These are phyloP conservation scores for Caenorhabditis briggsae DNA, from an alignment of 1,140 invertebrate species.

Conservation along the genomic window DNA sequence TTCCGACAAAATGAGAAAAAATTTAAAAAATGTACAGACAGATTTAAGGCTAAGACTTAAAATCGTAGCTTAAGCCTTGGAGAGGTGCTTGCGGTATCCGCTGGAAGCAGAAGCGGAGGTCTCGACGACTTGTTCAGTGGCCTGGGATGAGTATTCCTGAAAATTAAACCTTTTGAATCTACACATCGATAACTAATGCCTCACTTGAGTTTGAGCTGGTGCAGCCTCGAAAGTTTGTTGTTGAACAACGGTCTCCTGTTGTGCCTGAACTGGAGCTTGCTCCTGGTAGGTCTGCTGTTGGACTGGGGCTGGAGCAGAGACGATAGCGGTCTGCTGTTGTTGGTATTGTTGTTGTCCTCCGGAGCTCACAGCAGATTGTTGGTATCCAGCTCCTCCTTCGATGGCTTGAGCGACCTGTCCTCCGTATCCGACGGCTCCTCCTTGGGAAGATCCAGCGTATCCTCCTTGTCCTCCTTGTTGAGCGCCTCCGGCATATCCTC, in stretches of 20 bases:
- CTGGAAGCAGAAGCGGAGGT: not conserved
- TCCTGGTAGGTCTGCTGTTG: not conserved
- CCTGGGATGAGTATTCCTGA: conserved; percentile 8
- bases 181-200: not conserved
- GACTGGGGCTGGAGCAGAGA: conserved; percentile 18
- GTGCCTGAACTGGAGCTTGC: not conserved
- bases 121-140: conserved; percentile 31
- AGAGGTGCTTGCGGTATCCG: conserved; percentile 26
- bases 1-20: not conserved
- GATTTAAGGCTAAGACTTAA: not conserved
- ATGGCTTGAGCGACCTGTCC: not conserved
- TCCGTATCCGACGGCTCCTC: not conserved
- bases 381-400: conserved; percentile 16
- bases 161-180: not conserved
- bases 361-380: not conserved
- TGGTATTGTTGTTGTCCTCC: conserved; percentile 27
- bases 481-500: not conserved
- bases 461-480: conserved; percentile 24
- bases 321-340: conserved; percentile 14
- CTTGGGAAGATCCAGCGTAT: not conserved
- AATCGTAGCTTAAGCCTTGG: conserved; percentile 13
- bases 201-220: conserved; percentile 27
- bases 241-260: conserved; percentile 29
- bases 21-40: conserved; percentile 2
- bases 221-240: conserved; percentile 23